Conservation (phyloP, 2,797 vertebrate genomes). For the Myiotriccus ornatus region DNA sequence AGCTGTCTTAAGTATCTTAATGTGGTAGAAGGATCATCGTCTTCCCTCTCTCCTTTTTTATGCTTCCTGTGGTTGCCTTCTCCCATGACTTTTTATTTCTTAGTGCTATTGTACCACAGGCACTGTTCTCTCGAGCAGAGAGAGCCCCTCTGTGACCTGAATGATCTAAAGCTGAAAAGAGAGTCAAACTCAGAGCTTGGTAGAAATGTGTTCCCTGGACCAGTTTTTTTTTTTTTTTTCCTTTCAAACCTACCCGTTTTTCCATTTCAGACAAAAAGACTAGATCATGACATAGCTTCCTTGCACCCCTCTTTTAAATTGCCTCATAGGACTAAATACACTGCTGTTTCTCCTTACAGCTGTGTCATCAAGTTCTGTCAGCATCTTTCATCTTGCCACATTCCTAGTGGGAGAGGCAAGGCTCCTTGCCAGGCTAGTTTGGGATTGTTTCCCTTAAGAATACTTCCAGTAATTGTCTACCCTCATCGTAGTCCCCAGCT, state of each 20-base stretch:
- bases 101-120: background rate
- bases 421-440: background rate
- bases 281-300: background rate
- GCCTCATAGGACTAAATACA: background rate
- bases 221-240: background rate
- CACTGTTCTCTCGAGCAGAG: background rate
- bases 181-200: background rate
- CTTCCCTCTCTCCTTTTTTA: background rate
- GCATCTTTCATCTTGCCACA: background rate
- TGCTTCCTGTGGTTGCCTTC: background rate
- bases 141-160: background rate
- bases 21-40: background rate
- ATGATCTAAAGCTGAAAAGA: background rate
- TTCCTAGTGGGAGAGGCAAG: background rate
- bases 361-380: background rate
- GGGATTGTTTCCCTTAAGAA: background rate
- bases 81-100: background rate
- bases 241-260: background rate
- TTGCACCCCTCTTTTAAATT: background rate
- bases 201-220: background rate
- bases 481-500: background rate
- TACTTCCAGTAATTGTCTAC: background rate
- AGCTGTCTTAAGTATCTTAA: background rate
- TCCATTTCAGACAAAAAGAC: background rate
- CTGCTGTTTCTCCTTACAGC: background rate